Evolutionary conservation across 2,113 vertebrate genomes (phyloP).

Genomic region (Paradisaea rubra): DNA sequence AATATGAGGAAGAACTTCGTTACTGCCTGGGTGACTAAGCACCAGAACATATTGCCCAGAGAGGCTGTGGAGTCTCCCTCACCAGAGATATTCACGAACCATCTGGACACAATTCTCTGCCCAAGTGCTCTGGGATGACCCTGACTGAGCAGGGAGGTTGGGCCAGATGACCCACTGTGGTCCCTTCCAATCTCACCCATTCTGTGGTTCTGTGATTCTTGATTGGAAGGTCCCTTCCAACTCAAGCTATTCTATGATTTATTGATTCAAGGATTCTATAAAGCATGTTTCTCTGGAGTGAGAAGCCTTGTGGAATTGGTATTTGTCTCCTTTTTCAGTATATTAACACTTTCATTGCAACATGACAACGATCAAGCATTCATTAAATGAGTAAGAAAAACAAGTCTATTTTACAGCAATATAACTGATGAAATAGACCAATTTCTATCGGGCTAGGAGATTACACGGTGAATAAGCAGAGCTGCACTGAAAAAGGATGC

Average conservation of each 20-base stretch:
- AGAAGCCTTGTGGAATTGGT: neutral
- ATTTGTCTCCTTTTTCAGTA: neutral
- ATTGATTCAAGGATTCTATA: neutral
- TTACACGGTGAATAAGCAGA: neutral
- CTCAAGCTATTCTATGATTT: neutral
- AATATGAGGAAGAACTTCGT: neutral
- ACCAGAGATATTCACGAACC: neutral
- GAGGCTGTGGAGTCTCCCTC: neutral
- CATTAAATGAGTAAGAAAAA: neutral
- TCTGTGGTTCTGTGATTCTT: neutral
- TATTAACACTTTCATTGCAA: neutral
- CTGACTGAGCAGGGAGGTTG: neutral
- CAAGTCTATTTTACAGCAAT: neutral
- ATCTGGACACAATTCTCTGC: neutral
- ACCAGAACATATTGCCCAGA: neutral
- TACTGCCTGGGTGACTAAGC: neutral
- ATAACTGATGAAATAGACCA: neutral
- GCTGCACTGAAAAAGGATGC: neutral
- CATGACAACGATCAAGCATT: neutral
- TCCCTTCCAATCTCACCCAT: neutral
- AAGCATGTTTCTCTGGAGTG: neutral
- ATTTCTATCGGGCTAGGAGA: neutral
- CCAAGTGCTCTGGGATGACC: neutral
- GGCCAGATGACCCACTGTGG: neutral
- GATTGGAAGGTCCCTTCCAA: neutral